Conservation (phyloP, 2,797 vertebrate species). For the Helicolenus hilgendorfi region DNA sequence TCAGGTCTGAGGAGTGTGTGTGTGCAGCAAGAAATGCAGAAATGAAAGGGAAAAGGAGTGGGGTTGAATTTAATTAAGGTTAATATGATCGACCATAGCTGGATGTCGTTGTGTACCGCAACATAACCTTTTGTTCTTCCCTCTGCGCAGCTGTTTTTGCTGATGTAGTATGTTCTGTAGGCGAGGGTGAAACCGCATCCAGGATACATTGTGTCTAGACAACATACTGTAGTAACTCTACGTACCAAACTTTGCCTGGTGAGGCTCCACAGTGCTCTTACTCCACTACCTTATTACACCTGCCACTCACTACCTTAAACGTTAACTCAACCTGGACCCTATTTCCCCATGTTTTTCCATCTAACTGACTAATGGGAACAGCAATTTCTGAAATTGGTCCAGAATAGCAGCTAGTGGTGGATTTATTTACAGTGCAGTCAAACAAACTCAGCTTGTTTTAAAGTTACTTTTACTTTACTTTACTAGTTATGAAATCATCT, state of each 20-base stretch:
- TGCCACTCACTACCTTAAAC: conserved; percentile 11
- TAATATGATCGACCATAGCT: conserved; percentile 49
- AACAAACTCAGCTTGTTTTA: background rate
- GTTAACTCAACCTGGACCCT: background rate
- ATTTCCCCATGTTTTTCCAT: too few species aligned
- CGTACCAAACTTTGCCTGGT: conserved; percentile 3
- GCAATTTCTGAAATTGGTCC: too few species aligned
- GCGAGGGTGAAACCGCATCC: background rate
- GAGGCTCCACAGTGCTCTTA: conserved; percentile 1
- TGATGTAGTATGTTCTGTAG: conserved; percentile 30
- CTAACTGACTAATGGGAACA: too few species aligned
- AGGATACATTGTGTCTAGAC: background rate
- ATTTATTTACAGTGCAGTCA: background rate
- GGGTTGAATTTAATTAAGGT: conserved; percentile 70
- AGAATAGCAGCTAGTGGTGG: background rate
- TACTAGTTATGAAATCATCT: too few species aligned
- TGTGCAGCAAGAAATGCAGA: conserved; percentile 29
- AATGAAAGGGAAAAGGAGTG: conserved; percentile 24
- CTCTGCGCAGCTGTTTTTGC: conserved; percentile 14
- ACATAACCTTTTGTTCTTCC: conserved; percentile 59
- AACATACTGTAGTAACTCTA: background rate
- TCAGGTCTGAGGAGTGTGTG: conserved; percentile 11
- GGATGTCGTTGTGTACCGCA: conserved; percentile 37
- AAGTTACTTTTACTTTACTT: background rate
- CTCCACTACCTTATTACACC: background rate